phyloP scores from a whole-genome alignment of 2,797 vertebrate genomes.

The Gymnothorax javanicus region DNA sequence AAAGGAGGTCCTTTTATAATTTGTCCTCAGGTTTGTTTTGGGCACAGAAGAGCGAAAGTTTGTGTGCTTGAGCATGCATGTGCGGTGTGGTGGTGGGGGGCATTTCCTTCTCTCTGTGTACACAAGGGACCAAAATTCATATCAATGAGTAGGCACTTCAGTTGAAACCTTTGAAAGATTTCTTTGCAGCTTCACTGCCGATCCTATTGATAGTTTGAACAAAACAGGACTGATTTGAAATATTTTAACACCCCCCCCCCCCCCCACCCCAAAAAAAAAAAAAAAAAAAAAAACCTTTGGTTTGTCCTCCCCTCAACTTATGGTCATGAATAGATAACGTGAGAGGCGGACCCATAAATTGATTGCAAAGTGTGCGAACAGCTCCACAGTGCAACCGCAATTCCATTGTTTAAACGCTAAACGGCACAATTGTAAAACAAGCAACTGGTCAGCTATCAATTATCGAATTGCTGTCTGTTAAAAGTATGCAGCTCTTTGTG shows the following conservation, averaged over 20 bases:
- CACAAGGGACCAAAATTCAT: conserved; percentile 64
- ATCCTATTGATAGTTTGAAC: neutral
- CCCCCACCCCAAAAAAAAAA: neutral
- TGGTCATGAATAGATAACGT: neutral
- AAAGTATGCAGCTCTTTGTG: neutral
- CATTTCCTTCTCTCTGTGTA: conserved; percentile 33
- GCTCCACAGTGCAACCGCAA: neutral
- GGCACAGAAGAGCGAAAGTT: conserved; percentile 10
- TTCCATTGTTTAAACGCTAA: neutral
- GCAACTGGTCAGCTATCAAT: neutral
- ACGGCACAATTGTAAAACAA: neutral
- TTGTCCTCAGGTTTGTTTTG: conserved; percentile 31
- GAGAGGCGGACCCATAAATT: neutral
- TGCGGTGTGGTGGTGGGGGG: conserved; percentile 34
- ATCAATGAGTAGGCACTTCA: conserved; percentile 44
- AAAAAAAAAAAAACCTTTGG: neutral
- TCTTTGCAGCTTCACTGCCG: conserved; percentile 38
- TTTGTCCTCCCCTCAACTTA: neutral
- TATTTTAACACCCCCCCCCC: too few relatives aligned
- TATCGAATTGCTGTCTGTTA: neutral
- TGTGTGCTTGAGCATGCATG: conserved; percentile 25
- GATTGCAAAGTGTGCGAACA: neutral
- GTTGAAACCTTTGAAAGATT: conserved; percentile 53
- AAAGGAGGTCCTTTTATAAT: conserved; percentile 45
- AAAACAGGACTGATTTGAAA: neutral